phyloP scores from a whole-genome alignment of 2,888 invertebrate genomes.

The Epistrophe eligans region DNA sequence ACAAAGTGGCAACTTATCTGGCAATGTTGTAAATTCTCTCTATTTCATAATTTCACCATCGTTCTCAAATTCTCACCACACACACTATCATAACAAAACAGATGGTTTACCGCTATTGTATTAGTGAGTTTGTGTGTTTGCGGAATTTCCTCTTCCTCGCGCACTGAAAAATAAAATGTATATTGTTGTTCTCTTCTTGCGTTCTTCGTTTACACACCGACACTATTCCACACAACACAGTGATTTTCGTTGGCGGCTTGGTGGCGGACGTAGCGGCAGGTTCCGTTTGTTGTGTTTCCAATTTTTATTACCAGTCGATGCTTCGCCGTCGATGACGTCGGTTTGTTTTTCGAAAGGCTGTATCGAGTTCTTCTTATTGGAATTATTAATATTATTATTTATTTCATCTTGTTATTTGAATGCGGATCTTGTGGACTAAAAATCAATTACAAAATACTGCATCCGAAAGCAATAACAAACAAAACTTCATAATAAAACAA shows the following conservation, averaged over 20 bases:
- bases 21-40: conserved; percentile 20
- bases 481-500: conserved; percentile 29
- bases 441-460: conserved; percentile 26
- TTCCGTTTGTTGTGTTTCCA: conserved; percentile 78
- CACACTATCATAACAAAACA: conserved; percentile 25
- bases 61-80: conserved; percentile 14
- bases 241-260: neutral
- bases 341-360: conserved; percentile 72
- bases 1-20: neutral
- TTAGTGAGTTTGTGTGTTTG: conserved; percentile 23
- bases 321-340: conserved; percentile 79
- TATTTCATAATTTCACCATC: conserved; percentile 34
- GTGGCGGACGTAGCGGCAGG: conserved; percentile 55
- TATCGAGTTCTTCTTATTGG: conserved; percentile 64
- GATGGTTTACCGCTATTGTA: conserved; percentile 45
- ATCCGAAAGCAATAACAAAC: conserved; percentile 70
- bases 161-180: conserved; percentile 6
- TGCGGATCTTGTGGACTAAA: conserved; percentile 68
- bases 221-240: conserved; percentile 17
- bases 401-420: conserved; percentile 68
- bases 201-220: neutral
- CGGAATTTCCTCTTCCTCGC: conserved; percentile 41
- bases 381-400: conserved; percentile 52
- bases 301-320: conserved; percentile 78
- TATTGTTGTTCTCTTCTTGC: conserved; percentile 67